phyloP scores from a whole-genome alignment of 2,888 invertebrate species.

The Drosophila multiciliata region DNA sequence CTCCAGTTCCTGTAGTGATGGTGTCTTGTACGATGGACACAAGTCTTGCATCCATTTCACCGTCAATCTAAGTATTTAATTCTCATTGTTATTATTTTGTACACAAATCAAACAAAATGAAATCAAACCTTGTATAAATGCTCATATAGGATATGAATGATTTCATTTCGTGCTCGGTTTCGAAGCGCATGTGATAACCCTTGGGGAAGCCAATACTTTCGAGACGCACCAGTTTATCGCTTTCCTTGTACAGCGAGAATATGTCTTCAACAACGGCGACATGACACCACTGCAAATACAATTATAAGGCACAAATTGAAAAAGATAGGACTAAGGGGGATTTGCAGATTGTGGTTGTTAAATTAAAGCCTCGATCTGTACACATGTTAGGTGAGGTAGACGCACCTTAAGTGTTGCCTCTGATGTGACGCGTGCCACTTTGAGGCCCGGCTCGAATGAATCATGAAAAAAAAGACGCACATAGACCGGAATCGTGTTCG shows the following conservation, averaged over 20 bases:
- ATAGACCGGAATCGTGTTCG: slow-evolving; percentile 64
- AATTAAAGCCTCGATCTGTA: neutral
- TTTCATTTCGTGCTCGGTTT: slow-evolving; percentile 85
- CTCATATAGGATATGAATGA: slow-evolving; percentile 93
- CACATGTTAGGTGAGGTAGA: neutral
- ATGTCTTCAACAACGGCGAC: slow-evolving; percentile 93
- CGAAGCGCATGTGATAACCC: slow-evolving; percentile 82
- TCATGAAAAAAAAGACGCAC: slow-evolving; percentile 78
- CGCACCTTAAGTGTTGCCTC: slow-evolving; percentile 87
- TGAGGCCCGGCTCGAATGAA: slow-evolving; percentile 87
- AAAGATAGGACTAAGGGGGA: neutral
- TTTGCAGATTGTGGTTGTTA: neutral
- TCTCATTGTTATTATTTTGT: neutral
- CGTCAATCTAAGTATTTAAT: slow-evolving; percentile 86
- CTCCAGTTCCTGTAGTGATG: slow-evolving; percentile 90
- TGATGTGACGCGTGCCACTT: slow-evolving; percentile 85
- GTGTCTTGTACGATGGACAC: slow-evolving; percentile 92
- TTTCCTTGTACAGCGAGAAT: slow-evolving; percentile 91
- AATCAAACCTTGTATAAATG: slow-evolving; percentile 91
- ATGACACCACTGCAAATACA: slow-evolving; percentile 87
- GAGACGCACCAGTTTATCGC: slow-evolving; percentile 90
- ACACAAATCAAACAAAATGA: neutral
- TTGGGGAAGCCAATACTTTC: slow-evolving; percentile 86
- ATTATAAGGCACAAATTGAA: neutral
- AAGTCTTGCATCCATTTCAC: slow-evolving; percentile 96